Conservation (phyloP, 2,113 vertebrate species). For the Tupaia chinensis region DNA sequence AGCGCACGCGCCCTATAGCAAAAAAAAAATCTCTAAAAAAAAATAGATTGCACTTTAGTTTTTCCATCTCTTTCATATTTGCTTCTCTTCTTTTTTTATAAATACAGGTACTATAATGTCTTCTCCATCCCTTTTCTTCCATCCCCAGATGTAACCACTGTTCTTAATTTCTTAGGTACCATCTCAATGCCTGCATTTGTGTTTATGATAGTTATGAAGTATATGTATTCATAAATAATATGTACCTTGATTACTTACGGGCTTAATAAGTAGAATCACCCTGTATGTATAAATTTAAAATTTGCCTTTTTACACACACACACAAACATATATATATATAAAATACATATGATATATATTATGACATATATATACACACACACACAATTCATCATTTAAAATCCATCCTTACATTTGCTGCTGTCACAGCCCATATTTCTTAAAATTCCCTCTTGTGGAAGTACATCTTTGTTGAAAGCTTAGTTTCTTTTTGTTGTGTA, state of each 20-base stretch:
- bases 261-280: not conserved
- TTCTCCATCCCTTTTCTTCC: not conserved
- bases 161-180: not conserved
- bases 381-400: not conserved
- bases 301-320: slow-evolving; percentile 1
- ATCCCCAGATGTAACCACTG: not conserved
- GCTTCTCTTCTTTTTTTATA: not conserved
- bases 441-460: not conserved
- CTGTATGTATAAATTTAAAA: not conserved
- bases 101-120: not conserved
- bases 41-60: not conserved
- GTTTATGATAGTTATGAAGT: not conserved
- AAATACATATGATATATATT: not conserved
- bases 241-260: not conserved
- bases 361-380: too few species aligned
- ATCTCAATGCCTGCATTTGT: not conserved
- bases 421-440: not conserved
- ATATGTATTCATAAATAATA: not conserved
- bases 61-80: not conserved
- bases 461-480: not conserved
- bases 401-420: not conserved
- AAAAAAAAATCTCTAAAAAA: too few species aligned
- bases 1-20: too few species aligned
- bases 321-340: not conserved
- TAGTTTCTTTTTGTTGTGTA: not conserved